Conservation (phyloP, 2,113 vertebrate genomes). For the Todiramphus chloris region DNA sequence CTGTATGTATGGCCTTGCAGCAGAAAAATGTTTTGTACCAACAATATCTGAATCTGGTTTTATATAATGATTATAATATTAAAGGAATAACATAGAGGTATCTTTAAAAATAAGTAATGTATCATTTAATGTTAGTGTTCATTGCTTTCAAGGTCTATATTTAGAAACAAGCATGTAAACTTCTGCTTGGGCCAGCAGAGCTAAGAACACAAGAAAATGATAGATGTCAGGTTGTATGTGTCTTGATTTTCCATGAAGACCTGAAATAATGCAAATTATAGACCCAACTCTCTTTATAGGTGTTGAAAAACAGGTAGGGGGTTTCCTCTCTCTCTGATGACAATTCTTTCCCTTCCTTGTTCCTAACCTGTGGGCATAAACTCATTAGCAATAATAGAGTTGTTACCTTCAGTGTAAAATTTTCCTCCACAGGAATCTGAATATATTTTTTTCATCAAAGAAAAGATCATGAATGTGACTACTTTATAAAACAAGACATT, state of each 20-base stretch:
- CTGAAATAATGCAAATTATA: neutral
- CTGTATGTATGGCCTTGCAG: neutral
- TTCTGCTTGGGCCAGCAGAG: neutral
- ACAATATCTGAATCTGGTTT: neutral
- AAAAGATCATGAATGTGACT: slow-evolving; percentile 7
- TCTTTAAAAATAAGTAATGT: neutral
- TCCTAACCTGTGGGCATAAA: neutral
- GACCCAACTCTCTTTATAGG: neutral
- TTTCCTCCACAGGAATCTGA: neutral
- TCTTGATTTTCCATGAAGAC: neutral
- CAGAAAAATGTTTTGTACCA: neutral
- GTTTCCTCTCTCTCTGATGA: neutral
- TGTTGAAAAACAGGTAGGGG: neutral
- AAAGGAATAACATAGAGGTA: neutral
- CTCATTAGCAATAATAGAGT: neutral
- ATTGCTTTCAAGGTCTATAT: neutral
- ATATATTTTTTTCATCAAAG: slow-evolving; percentile 7
- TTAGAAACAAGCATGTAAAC: neutral
- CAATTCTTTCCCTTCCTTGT: neutral
- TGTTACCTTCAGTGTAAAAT: neutral
- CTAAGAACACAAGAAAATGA: neutral
- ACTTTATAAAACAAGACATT: slow-evolving; percentile 2
- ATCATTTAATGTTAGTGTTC: neutral
- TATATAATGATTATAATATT: neutral
- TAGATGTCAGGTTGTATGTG: neutral